Evolutionary conservation across 2,888 invertebrate genomes (phyloP).

Genomic region (Heliconius aoede): DNA sequence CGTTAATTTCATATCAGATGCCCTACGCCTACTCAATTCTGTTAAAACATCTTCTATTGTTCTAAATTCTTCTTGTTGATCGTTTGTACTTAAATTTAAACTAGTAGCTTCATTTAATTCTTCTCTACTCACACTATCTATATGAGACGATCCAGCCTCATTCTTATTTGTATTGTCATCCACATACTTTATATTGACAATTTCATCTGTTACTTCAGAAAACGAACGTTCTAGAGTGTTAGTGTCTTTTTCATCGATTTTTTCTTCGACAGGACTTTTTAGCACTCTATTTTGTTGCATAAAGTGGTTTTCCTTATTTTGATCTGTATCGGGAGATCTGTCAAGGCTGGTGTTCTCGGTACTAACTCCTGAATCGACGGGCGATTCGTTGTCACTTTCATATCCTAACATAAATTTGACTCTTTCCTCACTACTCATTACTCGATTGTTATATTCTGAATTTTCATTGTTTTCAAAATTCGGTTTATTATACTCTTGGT

Average conservation of each 20-base stretch:
- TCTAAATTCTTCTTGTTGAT: constrained; percentile 61
- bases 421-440: constrained; percentile 62
- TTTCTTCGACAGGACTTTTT: constrained; percentile 62
- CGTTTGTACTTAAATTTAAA: constrained; percentile 61
- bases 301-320: constrained; percentile 68
- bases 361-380: constrained; percentile 87
- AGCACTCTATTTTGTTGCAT: constrained; percentile 78
- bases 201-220: constrained; percentile 60
- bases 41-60: constrained; percentile 70
- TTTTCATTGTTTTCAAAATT: constrained; percentile 62
- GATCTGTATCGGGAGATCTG: constrained; percentile 85
- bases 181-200: constrained; percentile 72
- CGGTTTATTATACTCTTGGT: constrained; percentile 62
- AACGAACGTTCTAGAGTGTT: constrained; percentile 70
- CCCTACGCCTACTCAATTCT: constrained; percentile 66
- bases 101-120: constrained; percentile 55
- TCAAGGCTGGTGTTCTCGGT: constrained; percentile 89
- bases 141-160: constrained; percentile 68
- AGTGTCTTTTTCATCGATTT: constrained; percentile 54
- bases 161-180: constrained; percentile 70
- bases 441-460: constrained; percentile 68
- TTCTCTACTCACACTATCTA: constrained; percentile 58
- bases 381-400: constrained; percentile 78
- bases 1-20: constrained; percentile 59
- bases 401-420: constrained; percentile 79